Evolutionary conservation across 2,113 vertebrate species (phyloP), one percentile per base, ranked within the genome.

Genomic region (Eleginops maclovinus): DNA sequence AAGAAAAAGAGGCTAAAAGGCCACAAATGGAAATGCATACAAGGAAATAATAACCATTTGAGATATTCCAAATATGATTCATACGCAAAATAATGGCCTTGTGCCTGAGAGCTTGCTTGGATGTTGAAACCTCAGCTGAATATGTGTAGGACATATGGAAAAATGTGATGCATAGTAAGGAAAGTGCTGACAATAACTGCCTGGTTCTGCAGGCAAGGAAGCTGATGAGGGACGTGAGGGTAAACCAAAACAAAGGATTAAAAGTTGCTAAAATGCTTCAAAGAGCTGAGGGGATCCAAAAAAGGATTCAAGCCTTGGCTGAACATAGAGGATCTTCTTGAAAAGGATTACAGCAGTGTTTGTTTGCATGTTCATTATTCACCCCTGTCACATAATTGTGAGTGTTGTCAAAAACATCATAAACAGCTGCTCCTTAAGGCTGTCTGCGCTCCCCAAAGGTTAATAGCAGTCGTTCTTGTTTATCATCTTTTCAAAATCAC

Each of bases 401-500:
- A 60, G 68, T 26, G 16, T 1, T 59, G 65, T 66, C 21, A 54
- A 58, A 22, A 49, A 46, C 13, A 36, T 80, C 47, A 58, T 66
- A 55, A 68, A 58, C 73, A 78, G 69, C 50, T 72, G 65, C 17
- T 66, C 31, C 49, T 43, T n/a, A 50, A 40, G 64, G 47, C 13
- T 21, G 16, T 15, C 31, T 77, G 6, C 44, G 24, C 41, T 73
- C 59, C 15, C 49, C 21, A 28, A 28, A 72, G 64, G 47, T 83
- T 84, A 64, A 70, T 55, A 63, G 68, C 60, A 63, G 79, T 53
- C 31, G 24, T 72, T 78, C 81, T 24, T 19, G 26, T 80, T 79
- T 68, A 68, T 51, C 31, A 10, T 70, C 22, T 0, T 60, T 65
- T 60, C 63, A 65, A 66, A 84, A 50, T 82, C 59, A 31, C 66